Evolutionary conservation across 2,888 invertebrate genomes (phyloP), one percentile per base, ranked within the genome.

Genomic region (Ophioninae sp.): DNA sequence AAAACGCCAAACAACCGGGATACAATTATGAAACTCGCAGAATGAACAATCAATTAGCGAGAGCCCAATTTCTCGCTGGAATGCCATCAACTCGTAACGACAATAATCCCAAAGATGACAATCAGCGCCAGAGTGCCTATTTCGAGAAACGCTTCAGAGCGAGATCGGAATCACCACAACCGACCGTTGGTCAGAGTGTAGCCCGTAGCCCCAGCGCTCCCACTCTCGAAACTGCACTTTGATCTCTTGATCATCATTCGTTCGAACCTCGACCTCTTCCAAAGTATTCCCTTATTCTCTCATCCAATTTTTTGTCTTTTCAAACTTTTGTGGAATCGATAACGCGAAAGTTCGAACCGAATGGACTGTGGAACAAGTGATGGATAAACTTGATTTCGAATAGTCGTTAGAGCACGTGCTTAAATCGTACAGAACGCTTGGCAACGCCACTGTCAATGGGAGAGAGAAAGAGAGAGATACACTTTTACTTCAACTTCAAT

Each of bases 181-280:
- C 91, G 51, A 71, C 86, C 0, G 69, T 85, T 5, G 88, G 87
- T 0, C 90, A 89, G 51, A 88, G 89, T 61, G 91, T 92, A 1
- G 81, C 91, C n/a, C 90, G 92, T 41, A 91, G 92, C 78, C 91
- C 93, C 6, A 92, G 92, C 84, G 92, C 92, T 0, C 92, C 93
- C 1, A 88, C 93, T 22, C 86, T 93, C 63, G 93, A 93, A 85
- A 93, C 93, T 63, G 93, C 93, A 56, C 88, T 93, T 51, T 93
- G 90, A 92, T 85, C 69, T 64, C 77, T 20, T 44, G 51, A 63
- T 68, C 39, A 13, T 59, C 74, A 61, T 68, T 79, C 67, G 20
- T 39, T 56, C 17, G 6, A 8, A 17, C 6, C 6, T 59, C 44
- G 22, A 13, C 13, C 9, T 59, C 59, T 23, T 10, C 22, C 39